Evolutionary conservation across 2,888 invertebrate genomes (phyloP).

Genomic region (Meganola albula): DNA sequence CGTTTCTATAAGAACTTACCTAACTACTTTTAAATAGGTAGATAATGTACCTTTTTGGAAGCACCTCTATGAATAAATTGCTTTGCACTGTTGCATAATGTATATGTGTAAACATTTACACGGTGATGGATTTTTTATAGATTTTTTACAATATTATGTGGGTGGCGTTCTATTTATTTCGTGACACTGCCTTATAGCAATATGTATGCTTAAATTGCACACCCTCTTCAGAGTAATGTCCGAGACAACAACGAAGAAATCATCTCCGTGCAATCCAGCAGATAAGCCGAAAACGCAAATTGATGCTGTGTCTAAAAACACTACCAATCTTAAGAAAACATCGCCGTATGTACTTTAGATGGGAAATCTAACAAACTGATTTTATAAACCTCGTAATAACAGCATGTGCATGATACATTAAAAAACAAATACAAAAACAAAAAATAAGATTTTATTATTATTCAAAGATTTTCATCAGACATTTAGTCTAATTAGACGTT

Average conservation of each 20-base stretch:
- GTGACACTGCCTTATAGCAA: conserved; percentile 18
- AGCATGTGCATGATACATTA: conserved; percentile 25
- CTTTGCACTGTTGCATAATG: no score
- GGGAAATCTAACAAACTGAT: conserved; percentile 34
- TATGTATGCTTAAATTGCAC: conserved; percentile 38
- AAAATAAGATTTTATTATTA: no score
- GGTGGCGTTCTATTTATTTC: conserved; percentile 14
- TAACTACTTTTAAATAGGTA: no score
- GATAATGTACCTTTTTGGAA: no score
- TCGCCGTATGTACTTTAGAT: conserved; percentile 51
- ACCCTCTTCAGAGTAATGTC: conserved; percentile 54
- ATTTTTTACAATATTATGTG: no score
- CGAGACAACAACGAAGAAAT: conserved; percentile 51
- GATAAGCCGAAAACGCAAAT: conserved; percentile 39
- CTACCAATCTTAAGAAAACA: conserved; percentile 46
- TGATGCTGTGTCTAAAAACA: conserved; percentile 46
- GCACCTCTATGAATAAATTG: no score
- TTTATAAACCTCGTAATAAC: conserved; percentile 19
- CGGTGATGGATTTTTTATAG: neutral
- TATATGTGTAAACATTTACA: no score
- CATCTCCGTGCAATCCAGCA: conserved; percentile 28
- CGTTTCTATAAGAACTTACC: no score
- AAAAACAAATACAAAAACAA: conserved; percentile 11
- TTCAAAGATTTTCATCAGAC: no score
- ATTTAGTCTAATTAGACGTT: no score